Evolutionary conservation across 2,797 vertebrate genomes (phyloP), one percentile per base, ranked within the genome.

Genomic region (Spinus olivaceus): DNA sequence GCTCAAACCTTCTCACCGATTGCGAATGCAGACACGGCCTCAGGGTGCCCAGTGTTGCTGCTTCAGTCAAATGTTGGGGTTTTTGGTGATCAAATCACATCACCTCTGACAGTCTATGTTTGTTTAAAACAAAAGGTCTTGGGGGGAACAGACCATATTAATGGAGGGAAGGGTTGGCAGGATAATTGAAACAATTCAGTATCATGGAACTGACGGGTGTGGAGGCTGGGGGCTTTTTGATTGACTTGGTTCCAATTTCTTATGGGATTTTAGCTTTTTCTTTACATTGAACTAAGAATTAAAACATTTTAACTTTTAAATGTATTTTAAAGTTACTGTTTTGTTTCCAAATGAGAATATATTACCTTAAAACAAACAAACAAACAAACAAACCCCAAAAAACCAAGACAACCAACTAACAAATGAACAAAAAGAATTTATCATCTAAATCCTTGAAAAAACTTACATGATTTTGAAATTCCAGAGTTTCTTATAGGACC

Each of bases 61-160:
- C 32, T n/a, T 25, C 0, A 0, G 15, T 35, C 25, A 63, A 70
- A 42, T 6, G 4, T 4, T 53, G 7, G 0, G 3, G 5, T n/a
- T 63, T 87, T 44, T 28, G 19, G 9, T 27, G 12, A 27, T 32
- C 18, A 41, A 74, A 81, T 49, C 32, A 44, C 24, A 27, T 14
- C 47, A n/a, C 10, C 5, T 61, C 11, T 39, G 23, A 10, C 19
- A 60, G 8, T 24, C 10, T 8, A n/a, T 33, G 33, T n/a, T 56
- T 25, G 42, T 21, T 39, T 41, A 54, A 85, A 85, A 50, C 19
- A 30, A 77, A 88, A 53, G 14, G 6, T 51, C 9, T 46, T 7
- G 12, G 3, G 7, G 21, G 10, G 0, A 47, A 41, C 28, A 51
- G 46, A 11, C 5, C 19, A 7, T 53, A 9, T 81, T 64, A 60